Evolutionary conservation across 1,140 invertebrate species (phyloP).

Genomic region (Frieseomelitta varia): DNA sequence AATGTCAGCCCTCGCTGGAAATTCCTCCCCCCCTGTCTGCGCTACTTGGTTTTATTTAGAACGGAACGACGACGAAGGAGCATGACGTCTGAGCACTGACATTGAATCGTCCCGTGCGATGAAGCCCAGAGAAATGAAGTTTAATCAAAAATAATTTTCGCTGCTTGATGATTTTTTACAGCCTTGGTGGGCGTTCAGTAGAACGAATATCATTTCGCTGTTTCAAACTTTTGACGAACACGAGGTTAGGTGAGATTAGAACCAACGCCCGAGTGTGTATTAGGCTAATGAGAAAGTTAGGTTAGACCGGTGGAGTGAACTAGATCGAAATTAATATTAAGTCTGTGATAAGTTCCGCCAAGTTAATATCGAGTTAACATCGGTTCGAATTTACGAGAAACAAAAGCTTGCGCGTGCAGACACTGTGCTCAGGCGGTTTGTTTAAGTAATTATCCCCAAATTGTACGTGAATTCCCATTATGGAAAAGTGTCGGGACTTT

Average conservation of each 20-base stretch:
- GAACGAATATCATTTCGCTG: no score
- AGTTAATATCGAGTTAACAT: neutral
- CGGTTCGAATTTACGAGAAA: neutral
- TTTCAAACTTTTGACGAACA: neutral
- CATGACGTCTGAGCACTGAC: neutral
- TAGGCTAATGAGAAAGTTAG: neutral
- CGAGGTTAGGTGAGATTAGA: neutral
- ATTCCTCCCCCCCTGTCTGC: neutral
- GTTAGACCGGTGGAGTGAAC: neutral
- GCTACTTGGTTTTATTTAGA: neutral
- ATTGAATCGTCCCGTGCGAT: neutral
- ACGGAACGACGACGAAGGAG: neutral
- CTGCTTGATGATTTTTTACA: no score
- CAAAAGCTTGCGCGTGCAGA: neutral
- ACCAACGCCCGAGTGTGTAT: neutral
- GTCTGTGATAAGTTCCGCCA: neutral
- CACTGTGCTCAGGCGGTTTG: neutral
- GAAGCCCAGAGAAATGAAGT: no score
- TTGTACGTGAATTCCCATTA: neutral
- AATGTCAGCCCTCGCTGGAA: neutral
- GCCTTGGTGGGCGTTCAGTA: no score
- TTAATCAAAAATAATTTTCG: no score
- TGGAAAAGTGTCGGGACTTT: no score
- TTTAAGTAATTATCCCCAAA: neutral
- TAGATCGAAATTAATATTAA: neutral